These are phyloP conservation scores for Thermophis baileyi DNA, from an alignment of 2,113 vertebrate species.

Conservation along the genomic window DNA sequence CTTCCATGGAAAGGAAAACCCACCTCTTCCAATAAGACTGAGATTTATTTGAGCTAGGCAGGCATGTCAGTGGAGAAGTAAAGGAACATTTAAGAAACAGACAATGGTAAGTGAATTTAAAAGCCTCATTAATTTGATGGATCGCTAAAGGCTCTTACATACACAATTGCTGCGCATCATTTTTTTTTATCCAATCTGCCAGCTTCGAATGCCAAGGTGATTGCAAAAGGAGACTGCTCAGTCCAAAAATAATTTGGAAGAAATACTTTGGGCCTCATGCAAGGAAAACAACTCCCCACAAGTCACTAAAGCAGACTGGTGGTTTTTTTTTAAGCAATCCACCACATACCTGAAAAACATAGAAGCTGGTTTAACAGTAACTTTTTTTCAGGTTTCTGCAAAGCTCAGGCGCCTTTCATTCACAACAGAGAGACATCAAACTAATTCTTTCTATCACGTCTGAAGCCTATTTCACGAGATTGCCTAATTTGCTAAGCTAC, in stretches of 20 bases:
- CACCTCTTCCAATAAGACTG: background rate
- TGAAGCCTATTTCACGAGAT: background rate
- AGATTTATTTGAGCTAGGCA: background rate
- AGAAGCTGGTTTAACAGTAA: background rate
- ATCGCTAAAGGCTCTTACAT: background rate
- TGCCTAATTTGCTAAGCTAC: background rate
- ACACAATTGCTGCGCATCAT: background rate
- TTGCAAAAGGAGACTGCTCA: background rate
- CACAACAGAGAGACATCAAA: background rate
- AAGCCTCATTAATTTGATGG: background rate
- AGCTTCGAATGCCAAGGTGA: background rate
- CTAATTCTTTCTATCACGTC: background rate
- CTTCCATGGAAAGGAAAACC: background rate
- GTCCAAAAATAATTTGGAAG: background rate
- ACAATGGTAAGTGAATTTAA: background rate
- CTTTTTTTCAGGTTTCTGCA: background rate
- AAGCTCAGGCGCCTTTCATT: background rate
- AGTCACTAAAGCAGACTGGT: background rate
- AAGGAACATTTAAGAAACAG: slow-evolving; percentile 14
- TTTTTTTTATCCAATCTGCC: background rate
- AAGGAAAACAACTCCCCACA: background rate
- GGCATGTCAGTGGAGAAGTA: background rate
- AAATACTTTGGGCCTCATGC: background rate
- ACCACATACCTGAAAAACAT: background rate
- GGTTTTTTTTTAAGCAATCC: background rate